Conservation (phyloP, 2,113 vertebrate genomes). For the Monopterus albus region DNA sequence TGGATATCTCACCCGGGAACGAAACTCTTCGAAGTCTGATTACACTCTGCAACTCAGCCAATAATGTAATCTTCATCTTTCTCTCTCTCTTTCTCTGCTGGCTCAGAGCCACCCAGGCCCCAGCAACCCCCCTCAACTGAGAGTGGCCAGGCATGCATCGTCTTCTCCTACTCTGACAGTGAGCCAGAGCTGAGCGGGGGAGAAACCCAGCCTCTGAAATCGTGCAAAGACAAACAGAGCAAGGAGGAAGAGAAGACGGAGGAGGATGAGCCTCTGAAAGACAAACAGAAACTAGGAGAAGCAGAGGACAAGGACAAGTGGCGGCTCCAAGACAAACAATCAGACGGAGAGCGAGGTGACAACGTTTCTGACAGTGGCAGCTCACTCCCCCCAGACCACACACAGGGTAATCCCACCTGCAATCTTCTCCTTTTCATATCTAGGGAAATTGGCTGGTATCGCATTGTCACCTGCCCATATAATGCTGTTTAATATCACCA, state of each 20-base stretch:
- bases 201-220: constrained; percentile 15
- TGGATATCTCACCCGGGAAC: constrained; percentile 65
- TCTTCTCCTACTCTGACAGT: constrained; percentile 38
- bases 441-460: constrained; percentile 74
- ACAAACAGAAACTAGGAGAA: constrained; percentile 57
- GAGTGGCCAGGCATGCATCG: neutral
- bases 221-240: constrained; percentile 40
- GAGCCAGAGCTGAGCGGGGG: constrained; percentile 45
- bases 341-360: constrained; percentile 50
- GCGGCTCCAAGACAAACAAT: constrained; percentile 67
- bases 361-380: constrained; percentile 21
- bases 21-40: constrained; percentile 68
- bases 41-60: constrained; percentile 51
- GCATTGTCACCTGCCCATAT: constrained; percentile 69
- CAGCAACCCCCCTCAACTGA: constrained; percentile 1
- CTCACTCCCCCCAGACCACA: constrained; percentile 51
- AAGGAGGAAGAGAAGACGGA: constrained; percentile 28
- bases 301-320: constrained; percentile 62
- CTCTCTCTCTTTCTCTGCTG: constrained; percentile 11
- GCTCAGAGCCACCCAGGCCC: constrained; percentile 44
- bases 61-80: constrained; percentile 46
- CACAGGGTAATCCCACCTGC: constrained; percentile 78
- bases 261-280: constrained; percentile 49
- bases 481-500: constrained; percentile 74
- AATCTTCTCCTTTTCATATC: constrained; percentile 75